Evolutionary conservation across 2,797 vertebrate species (phyloP).

Genomic region (Choloepus didactylus): DNA sequence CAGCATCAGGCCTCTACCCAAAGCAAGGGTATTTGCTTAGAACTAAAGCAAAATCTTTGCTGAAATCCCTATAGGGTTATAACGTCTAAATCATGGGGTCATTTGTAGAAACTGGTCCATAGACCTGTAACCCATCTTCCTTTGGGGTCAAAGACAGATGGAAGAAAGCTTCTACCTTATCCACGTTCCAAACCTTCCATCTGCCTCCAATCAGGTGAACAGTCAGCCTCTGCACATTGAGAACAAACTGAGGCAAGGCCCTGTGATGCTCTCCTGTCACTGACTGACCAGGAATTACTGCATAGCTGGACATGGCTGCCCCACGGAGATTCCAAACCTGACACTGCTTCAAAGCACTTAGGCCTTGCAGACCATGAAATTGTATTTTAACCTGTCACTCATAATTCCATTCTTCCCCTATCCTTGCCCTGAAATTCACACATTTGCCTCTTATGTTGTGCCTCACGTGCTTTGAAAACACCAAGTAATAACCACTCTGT

Average conservation of each 20-base stretch:
- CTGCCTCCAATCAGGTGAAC: neutral
- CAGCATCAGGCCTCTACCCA: neutral
- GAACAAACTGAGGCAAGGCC: neutral
- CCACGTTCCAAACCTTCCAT: neutral
- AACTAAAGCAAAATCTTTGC: neutral
- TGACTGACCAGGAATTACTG: neutral
- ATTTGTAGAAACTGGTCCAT: slow-evolving; percentile 21
- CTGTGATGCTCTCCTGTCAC: neutral
- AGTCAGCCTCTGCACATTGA: neutral
- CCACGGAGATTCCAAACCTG: neutral
- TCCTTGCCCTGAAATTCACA: neutral
- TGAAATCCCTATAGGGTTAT: neutral
- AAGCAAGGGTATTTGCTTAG: slow-evolving; percentile 10
- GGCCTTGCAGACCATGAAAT: neutral
- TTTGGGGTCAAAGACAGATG: slow-evolving; percentile 43
- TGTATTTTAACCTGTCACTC: neutral
- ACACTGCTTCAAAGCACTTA: neutral
- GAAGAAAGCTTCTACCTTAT: slow-evolving; percentile 46
- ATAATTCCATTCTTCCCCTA: neutral
- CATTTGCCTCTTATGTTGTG: neutral
- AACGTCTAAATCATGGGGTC: neutral
- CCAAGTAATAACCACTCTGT: neutral
- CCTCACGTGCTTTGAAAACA: neutral
- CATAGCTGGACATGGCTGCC: neutral
- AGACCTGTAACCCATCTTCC: neutral